Conservation (phyloP, 2,888 invertebrate species). For the Celastrina argiolus region DNA sequence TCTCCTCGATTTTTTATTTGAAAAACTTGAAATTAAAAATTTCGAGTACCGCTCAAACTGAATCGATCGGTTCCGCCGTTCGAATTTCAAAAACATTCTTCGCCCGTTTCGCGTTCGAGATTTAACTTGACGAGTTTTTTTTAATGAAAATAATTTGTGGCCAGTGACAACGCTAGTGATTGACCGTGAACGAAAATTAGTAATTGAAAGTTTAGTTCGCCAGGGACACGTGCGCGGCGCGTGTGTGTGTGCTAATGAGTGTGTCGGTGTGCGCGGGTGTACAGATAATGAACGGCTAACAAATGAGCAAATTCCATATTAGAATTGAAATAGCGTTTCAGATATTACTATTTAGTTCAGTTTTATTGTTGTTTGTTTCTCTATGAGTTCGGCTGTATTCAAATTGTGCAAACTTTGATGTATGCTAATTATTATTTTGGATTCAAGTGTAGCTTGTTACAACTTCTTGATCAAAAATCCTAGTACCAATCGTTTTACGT, state of each 20-base stretch:
- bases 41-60: conserved; percentile 33
- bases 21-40: conserved; percentile 32
- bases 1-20: conserved; percentile 50
- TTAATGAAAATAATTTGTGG: conserved; percentile 37
- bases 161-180: conserved; percentile 43
- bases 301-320: background rate
- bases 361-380: background rate
- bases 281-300: conserved; percentile 38
- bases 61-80: conserved; percentile 56
- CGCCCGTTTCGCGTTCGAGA: conserved; percentile 60
- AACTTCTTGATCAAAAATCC: too few relatives aligned
- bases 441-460: too few relatives aligned
- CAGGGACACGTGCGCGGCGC: conserved; percentile 60
- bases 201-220: conserved; percentile 41
- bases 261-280: conserved; percentile 57
- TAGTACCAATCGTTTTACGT: too few relatives aligned
- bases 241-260: conserved; percentile 75
- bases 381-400: background rate
- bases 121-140: conserved; percentile 42
- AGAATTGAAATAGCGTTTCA: background rate
- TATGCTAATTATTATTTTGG: too few relatives aligned
- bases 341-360: background rate
- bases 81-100: conserved; percentile 55
- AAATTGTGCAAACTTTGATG: too few relatives aligned
- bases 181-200: conserved; percentile 40